Evolutionary conservation across 2,113 vertebrate genomes (phyloP), one percentile per base, ranked within the genome.

Genomic region (Rhipidura dahli): DNA sequence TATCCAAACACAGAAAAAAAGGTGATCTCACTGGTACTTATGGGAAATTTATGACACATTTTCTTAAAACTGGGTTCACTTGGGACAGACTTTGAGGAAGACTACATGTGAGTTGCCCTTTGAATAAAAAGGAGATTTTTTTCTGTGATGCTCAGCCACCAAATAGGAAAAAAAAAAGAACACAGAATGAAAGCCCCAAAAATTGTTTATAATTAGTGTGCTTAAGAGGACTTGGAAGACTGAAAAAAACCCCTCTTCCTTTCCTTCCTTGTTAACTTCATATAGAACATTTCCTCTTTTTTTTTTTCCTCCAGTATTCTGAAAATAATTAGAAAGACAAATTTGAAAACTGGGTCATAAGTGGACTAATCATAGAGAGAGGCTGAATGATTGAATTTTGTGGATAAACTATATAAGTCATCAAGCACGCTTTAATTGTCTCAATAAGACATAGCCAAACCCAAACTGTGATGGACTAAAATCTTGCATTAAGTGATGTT

Each of bases 1-100:
- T 95, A 95, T 51, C 83, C 89, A 75, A 71, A 87, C 18, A 54
- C 60, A 66, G 69, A 7, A 15, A 35, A 64, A 90, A 79, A 97
- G 86, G 80, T 81, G 9, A 92, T 78, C 63, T 96, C 71, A 82
- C 60, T 95, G 64, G 85, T 90, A 88, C 91, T 96, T 96, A 71
- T 70, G 78, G 80, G 75, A 97, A 96, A 89, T 54, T 93, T 72
- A 76, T 51, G 75, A 63, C 53, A 90, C 11, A 61, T 96, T 97
- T 97, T 89, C 82, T 73, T 90, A 90, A 95, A 93, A 70, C 2
- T 82, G 11, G 0, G 3, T 79, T 94, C 47, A 59, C 44, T 70
- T 84, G 53, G 61, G 84, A 44, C 15, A 69, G 53, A 16, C 47
- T 87, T 80, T 42, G 69, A 76, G 35, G 65, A 94, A 75, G 49